These are phyloP conservation scores for Dasyornis broadbenti DNA, from an alignment of 2,113 vertebrate species.

Conservation along the genomic window DNA sequence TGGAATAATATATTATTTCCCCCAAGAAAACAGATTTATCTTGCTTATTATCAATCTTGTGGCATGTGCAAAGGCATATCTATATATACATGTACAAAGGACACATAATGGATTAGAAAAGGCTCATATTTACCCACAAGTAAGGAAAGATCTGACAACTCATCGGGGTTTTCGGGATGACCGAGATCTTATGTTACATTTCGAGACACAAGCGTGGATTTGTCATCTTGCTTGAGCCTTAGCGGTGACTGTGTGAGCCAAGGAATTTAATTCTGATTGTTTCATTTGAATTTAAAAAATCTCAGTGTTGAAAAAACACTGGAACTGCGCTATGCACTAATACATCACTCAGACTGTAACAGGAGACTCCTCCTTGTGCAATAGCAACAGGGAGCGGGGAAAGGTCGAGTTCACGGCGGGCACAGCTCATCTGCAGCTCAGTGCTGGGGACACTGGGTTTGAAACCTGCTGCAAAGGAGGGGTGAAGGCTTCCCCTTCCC, in stretches of 20 bases:
- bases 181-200: slow-evolving; percentile 47
- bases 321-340: not conserved
- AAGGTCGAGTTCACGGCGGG: not conserved
- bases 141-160: slow-evolving; percentile 41
- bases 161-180: slow-evolving; percentile 19
- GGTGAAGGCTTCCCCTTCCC: not conserved
- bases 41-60: slow-evolving; percentile 34
- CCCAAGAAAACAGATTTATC: slow-evolving; percentile 57
- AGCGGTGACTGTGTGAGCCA: slow-evolving; percentile 50
- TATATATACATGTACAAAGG: not conserved
- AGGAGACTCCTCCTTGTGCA: not conserved
- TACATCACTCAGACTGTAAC: not conserved
- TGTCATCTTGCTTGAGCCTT: slow-evolving; percentile 63
- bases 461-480: not conserved
- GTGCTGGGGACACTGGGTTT: rapidly evolving
- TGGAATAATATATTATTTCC: slow-evolving; percentile 20
- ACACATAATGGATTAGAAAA: slow-evolving; percentile 29
- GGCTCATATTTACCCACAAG: slow-evolving; percentile 38
- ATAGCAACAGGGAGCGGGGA: not conserved
- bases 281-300: slow-evolving; percentile 43
- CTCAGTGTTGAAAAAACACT: slow-evolving; percentile 41
- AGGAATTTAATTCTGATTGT: slow-evolving; percentile 66
- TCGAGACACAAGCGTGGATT: slow-evolving; percentile 31
- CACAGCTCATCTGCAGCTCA: not conserved
- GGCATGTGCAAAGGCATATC: slow-evolving; percentile 15